Evolutionary conservation across 2,888 invertebrate genomes (phyloP).

Genomic region (Eupeodes luniger): DNA sequence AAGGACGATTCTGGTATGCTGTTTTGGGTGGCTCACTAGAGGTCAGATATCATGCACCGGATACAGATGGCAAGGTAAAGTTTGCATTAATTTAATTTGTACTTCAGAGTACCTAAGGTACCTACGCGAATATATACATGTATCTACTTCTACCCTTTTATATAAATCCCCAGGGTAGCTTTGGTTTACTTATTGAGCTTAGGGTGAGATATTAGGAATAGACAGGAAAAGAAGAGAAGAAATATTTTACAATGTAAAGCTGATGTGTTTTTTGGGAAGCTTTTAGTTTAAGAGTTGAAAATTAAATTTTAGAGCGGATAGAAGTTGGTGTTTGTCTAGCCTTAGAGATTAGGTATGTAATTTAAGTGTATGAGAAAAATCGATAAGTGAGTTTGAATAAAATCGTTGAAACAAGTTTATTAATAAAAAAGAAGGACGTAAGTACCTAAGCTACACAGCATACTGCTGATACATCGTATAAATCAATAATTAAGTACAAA

Average conservation of each 20-base stretch:
- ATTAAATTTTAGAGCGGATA: background rate
- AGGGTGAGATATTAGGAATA: conserved; percentile 12
- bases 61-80: conserved; percentile 86
- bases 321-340: conserved; percentile 3
- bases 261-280: background rate
- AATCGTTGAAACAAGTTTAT: conserved; percentile 5
- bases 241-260: background rate
- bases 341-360: background rate
- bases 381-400: conserved; percentile 49
- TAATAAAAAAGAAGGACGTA: background rate
- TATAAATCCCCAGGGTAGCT: background rate
- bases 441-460: no score
- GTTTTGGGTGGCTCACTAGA: conserved; percentile 90
- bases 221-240: background rate
- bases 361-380: background rate
- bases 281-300: conserved; percentile 29
- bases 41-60: conserved; percentile 87
- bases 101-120: background rate
- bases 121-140: no score
- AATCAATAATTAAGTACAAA: no score
- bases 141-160: no score
- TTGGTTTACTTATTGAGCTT: conserved; percentile 11
- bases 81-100: conserved; percentile 48
- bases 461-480: no score
- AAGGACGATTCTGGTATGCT: conserved; percentile 92